Percentiles rank a stretch among this genome's conserved stretches.
Evolutionary conservation across 2,888 invertebrate species (phyloP).

Genomic region (Argyra leucocephala): DNA sequence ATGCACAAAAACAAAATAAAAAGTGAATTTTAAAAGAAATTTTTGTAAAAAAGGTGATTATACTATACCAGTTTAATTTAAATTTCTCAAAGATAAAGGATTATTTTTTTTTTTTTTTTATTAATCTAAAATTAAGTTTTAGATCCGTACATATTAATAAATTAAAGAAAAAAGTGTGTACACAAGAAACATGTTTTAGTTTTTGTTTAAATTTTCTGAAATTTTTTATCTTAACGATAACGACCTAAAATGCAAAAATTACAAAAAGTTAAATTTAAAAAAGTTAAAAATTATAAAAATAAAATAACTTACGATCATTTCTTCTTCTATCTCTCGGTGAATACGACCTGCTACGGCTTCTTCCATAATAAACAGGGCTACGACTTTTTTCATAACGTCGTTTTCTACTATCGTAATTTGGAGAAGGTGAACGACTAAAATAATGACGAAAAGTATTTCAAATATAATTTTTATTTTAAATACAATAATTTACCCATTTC

Average conservation of each 20-base stretch:
- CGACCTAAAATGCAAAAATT: constrained; percentile 28
- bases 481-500: constrained; percentile 23
- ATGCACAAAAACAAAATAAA: no score
- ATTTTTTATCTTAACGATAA: constrained; percentile 25
- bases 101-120: not conserved
- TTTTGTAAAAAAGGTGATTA: no score
- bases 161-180: not conserved
- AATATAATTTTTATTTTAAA: not conserved
- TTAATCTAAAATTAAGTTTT: not conserved
- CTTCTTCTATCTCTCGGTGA: constrained; percentile 26
- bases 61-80: no score
- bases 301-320: constrained; percentile 26
- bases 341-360: constrained; percentile 34
- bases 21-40: no score
- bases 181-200: no score
- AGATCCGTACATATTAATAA: not conserved
- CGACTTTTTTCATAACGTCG: constrained; percentile 26
- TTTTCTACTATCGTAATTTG: constrained; percentile 24
- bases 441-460: not conserved
- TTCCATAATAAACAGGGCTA: constrained; percentile 26
- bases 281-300: not conserved
- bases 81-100: not conserved
- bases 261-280: not conserved
- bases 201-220: not conserved
- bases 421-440: constrained; percentile 27